Evolutionary conservation across 1,140 invertebrate species (phyloP), one percentile per base, ranked within the genome.

Genomic region (Drosophila ohnishii): DNA sequence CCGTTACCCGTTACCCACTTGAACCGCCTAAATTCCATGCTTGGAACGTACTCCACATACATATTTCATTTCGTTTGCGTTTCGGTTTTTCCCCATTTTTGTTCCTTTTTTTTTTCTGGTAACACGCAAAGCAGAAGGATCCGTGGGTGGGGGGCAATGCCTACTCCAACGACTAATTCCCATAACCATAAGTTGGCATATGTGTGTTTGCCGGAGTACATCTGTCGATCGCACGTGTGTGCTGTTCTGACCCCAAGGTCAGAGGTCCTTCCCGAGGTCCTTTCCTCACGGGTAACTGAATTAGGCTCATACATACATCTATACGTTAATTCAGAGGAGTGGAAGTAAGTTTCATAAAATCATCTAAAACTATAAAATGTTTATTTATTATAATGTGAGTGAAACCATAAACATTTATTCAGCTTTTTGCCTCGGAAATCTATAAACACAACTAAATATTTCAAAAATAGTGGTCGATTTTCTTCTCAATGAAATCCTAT

Each of bases 31-130:
- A 78, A 82, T 82, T 74, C 79, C 79, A 28, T 47, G 62, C 51
- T 34, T 11, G 45, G n/a, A 66, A 69, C 37, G 61, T 66, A 69
- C 65, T 67, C 60, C 61, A 62, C 79, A 73, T 81, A 75, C 79
- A 81, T 81, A 81, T 81, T 81, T 81, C 62, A 81, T 81, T 81
- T 73, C 67, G 61, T 60, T 78, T 78, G 78, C 56, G 64, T 80
- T 76, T 76, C 60, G 47, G 65, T 19, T 79, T 59, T 61, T 59
- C 53, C 57, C 48, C 34, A 13, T 22, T 19, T 70, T 39, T 28
- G 25, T 40, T 13, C 34, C 11, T 3, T 35, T n/a, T 13, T 30
- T 40, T 16, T n/a, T 25, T 35, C 55, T 55, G 71, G 56, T 40
- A 50, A 70, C 78, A 80, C 78, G 78, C 78, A 80, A 80, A 80